phyloP scores from a whole-genome alignment of 2,888 invertebrate species.

The Phytoseiulus persimilis region DNA sequence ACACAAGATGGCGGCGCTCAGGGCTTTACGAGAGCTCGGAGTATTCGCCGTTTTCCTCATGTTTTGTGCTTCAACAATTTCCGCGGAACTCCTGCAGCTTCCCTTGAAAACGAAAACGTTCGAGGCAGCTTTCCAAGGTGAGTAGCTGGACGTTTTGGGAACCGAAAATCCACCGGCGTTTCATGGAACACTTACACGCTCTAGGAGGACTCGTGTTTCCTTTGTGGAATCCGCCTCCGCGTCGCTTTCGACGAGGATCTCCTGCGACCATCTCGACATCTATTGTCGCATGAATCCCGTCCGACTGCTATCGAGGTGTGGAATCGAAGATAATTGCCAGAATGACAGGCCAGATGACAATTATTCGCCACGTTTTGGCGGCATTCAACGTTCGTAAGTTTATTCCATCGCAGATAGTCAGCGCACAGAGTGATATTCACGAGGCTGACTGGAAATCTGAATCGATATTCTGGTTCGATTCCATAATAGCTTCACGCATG shows the following conservation, averaged over 20 bases:
- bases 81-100: conserved; percentile 9
- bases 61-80: background rate
- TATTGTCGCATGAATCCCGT: background rate
- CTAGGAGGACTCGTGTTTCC: background rate
- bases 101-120: conserved; percentile 26
- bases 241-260: background rate
- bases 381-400: background rate
- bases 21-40: conserved; percentile 32
- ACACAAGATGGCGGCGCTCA: conserved; percentile 37
- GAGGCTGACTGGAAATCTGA: background rate
- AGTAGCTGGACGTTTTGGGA: background rate
- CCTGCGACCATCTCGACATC: background rate
- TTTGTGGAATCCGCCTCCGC: background rate
- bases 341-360: background rate
- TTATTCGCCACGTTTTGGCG: background rate
- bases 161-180: background rate
- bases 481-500: background rate
- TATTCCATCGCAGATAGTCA: background rate
- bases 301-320: background rate
- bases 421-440: background rate
- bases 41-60: conserved; percentile 19
- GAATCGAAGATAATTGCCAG: background rate
- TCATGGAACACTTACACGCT: background rate
- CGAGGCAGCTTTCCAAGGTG: conserved; percentile 35
- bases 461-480: background rate